Evolutionary conservation across 1,140 invertebrate genomes (phyloP).

Genomic region (Zaprionus vittiger): DNA sequence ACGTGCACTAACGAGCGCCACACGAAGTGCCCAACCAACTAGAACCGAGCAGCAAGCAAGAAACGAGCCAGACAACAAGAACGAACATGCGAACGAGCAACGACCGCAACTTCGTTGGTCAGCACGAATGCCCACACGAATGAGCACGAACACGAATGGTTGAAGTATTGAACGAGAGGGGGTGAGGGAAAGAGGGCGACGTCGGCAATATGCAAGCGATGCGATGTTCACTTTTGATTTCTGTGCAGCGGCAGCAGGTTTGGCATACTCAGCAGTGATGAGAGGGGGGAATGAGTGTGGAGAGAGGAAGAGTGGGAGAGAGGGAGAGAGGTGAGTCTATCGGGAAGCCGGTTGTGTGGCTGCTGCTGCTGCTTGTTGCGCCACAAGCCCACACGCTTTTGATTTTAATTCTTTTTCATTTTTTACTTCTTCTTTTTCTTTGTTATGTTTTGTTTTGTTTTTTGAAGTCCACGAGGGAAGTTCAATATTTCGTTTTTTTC

Average conservation of each 20-base stretch:
- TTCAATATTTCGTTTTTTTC: slow-evolving; percentile 40
- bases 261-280: slow-evolving; percentile 37
- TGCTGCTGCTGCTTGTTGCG: slow-evolving; percentile 43
- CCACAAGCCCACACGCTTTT: slow-evolving; percentile 45
- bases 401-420: slow-evolving; percentile 21
- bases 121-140: slow-evolving; percentile 25
- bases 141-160: neutral
- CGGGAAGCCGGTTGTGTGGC: slow-evolving; percentile 47
- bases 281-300: slow-evolving; percentile 15
- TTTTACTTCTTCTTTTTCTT: slow-evolving; percentile 2
- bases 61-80: slow-evolving; percentile 59
- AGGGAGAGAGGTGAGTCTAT: slow-evolving; percentile 7
- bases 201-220: slow-evolving; percentile 58
- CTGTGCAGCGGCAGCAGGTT: slow-evolving; percentile 79
- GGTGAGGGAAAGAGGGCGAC: neutral
- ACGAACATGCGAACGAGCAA: slow-evolving; percentile 59
- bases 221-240: slow-evolving; percentile 81
- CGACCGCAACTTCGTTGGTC: slow-evolving; percentile 64
- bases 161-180: neutral
- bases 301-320: neutral
- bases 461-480: slow-evolving; percentile 21
- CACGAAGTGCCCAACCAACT: slow-evolving; percentile 68
- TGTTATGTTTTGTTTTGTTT: slow-evolving; percentile 9
- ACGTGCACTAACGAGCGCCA: slow-evolving; percentile 32
- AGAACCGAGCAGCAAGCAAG: slow-evolving; percentile 71